These are phyloP conservation scores for Panthera leo DNA, from an alignment of 2,113 vertebrate species.

Conservation along the genomic window DNA sequence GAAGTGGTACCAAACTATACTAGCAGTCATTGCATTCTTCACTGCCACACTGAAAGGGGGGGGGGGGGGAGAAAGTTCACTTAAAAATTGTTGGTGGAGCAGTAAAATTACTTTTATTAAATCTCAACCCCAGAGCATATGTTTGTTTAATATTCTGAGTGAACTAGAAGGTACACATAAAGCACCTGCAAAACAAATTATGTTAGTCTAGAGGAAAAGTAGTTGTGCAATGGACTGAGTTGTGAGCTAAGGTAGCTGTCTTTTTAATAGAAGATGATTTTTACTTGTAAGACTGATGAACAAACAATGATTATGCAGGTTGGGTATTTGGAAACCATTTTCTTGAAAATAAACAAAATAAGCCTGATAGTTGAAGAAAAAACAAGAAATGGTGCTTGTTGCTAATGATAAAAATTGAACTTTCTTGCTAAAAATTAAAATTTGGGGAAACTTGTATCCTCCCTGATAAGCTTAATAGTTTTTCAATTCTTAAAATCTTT, in stretches of 20 bases:
- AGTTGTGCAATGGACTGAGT: not conserved
- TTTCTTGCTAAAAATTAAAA: not conserved
- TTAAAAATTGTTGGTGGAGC: not conserved
- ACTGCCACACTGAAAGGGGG: not conserved
- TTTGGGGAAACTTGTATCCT: not conserved
- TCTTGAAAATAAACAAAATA: slow-evolving; percentile 17
- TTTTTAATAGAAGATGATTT: not conserved
- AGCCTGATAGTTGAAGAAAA: not conserved
- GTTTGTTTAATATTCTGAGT: not conserved
- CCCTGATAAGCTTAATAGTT: not conserved
- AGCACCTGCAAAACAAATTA: not conserved
- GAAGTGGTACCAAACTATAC: not conserved
- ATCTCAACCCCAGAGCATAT: not conserved
- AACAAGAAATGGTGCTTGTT: not conserved
- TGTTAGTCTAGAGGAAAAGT: not conserved
- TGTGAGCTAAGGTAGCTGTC: not conserved
- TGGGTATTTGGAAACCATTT: slow-evolving; percentile 17
- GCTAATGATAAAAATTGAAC: not conserved
- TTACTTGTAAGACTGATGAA: not conserved
- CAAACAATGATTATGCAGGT: not conserved
- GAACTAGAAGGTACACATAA: not conserved
- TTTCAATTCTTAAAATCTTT: slow-evolving; percentile 39
- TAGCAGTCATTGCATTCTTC: not conserved
- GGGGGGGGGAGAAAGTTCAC: not conserved
- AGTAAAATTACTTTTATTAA: slow-evolving; percentile 1